Conservation (phyloP, 2,797 vertebrate species). For the Lateolabrax maculatus region DNA sequence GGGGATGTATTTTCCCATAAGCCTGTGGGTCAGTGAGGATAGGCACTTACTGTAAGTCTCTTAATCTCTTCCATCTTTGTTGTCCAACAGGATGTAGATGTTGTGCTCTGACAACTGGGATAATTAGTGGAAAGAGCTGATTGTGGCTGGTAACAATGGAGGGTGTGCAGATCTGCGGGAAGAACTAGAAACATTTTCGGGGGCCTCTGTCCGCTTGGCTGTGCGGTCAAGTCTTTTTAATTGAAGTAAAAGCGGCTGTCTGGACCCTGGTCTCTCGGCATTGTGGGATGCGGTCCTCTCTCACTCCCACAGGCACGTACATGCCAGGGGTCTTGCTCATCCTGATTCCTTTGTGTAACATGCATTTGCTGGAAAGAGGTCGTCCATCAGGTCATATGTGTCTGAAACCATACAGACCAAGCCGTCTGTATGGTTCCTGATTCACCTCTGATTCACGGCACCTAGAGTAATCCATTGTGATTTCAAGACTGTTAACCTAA, state of each 20-base stretch:
- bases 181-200: constrained; percentile 11
- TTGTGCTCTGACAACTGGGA: constrained; percentile 28
- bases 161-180: constrained; percentile 44
- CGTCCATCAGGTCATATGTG: constrained; percentile 38
- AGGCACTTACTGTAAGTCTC: constrained; percentile 43
- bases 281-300: constrained; percentile 3
- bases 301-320: neutral
- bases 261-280: constrained; percentile 3
- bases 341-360: constrained; percentile 38
- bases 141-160: constrained; percentile 58
- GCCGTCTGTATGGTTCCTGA: constrained; percentile 33
- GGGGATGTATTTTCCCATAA: constrained; percentile 27
- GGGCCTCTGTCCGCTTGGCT: constrained; percentile 12
- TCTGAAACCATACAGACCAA: constrained; percentile 16
- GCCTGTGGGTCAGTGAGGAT: constrained; percentile 9
- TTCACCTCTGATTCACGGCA: constrained; percentile 63
- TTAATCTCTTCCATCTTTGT: constrained; percentile 47
- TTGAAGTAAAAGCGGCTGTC: constrained; percentile 14
- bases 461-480: neutral
- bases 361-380: constrained; percentile 46
- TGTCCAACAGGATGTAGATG: constrained; percentile 62
- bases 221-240: constrained; percentile 27
- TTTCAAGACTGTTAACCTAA: neutral
- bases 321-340: constrained; percentile 58
- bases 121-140: constrained; percentile 56